Conservation (phyloP, 1,140 invertebrate genomes). For the Xylocopa sonorina region DNA sequence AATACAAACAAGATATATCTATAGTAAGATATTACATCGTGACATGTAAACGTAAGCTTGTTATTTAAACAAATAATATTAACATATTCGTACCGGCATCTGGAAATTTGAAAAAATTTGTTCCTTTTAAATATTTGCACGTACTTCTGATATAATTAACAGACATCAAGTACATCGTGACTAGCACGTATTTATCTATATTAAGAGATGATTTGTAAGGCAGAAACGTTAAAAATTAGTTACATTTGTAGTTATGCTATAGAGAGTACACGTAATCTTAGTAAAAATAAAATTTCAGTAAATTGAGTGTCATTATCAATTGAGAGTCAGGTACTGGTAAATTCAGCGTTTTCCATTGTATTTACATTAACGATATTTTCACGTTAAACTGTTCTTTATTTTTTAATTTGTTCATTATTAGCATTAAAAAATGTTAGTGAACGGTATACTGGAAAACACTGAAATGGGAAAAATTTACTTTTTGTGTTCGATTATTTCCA, state of each 20-base stretch:
- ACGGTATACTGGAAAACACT: slow-evolving; percentile 22
- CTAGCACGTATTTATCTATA: slow-evolving; percentile 8
- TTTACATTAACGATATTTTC: neutral
- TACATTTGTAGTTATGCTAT: slow-evolving; percentile 39
- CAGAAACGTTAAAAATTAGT: neutral
- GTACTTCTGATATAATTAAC: slow-evolving; percentile 3
- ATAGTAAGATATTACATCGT: neutral
- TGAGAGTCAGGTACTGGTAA: slow-evolving; percentile 41
- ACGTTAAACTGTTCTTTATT: neutral
- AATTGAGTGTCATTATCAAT: slow-evolving; percentile 24
- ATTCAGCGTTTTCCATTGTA: slow-evolving; percentile 40
- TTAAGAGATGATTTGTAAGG: neutral
- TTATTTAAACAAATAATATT: neutral
- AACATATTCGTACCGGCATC: neutral
- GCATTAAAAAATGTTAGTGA: neutral
- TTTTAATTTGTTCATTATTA: neutral
- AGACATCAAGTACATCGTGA: slow-evolving; percentile 12
- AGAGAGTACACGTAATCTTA: slow-evolving; percentile 40
- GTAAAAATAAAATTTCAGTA: slow-evolving; percentile 19
- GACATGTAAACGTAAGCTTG: neutral
- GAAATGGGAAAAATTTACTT: slow-evolving; percentile 26
- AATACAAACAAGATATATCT: neutral
- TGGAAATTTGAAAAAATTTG: neutral
- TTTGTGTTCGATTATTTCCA: slow-evolving; percentile 36
- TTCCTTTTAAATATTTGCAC: slow-evolving; percentile 32